These are phyloP conservation scores for Gasterosteus aculeatus DNA, from an alignment of 2,113 vertebrate species.

Conservation along the genomic window DNA sequence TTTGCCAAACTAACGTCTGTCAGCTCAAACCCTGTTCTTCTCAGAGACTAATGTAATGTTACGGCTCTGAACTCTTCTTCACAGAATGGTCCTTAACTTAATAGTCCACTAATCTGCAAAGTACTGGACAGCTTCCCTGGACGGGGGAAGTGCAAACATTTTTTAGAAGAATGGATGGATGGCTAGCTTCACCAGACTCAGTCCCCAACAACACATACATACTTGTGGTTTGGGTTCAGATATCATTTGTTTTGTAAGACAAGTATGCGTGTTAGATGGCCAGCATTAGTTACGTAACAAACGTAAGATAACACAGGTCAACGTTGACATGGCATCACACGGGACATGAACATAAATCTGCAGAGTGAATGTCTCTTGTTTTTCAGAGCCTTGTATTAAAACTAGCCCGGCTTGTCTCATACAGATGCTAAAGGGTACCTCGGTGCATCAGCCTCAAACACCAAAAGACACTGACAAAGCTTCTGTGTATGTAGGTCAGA, in stretches of 20 bases:
- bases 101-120: conserved; percentile 23
- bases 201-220: neutral
- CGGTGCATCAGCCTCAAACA: too few relatives aligned
- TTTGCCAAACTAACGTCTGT: conserved; percentile 25
- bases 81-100: conserved; percentile 13
- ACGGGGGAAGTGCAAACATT: neutral
- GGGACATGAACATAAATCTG: neutral
- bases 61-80: conserved; percentile 16
- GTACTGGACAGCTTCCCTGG: conserved; percentile 8
- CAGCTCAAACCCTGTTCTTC: conserved; percentile 25
- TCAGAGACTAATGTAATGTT: conserved; percentile 13
- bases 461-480: too few relatives aligned
- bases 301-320: neutral
- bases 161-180: neutral
- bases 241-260: too few relatives aligned
- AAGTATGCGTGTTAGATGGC: too few relatives aligned
- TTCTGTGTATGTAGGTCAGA: neutral
- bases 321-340: neutral
- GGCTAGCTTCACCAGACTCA: neutral
- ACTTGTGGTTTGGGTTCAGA: too few relatives aligned
- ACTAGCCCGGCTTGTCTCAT: too few relatives aligned
- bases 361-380: neutral
- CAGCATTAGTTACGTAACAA: too few relatives aligned
- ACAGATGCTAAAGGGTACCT: neutral
- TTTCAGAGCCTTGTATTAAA: neutral